Conservation (phyloP, 2,797 vertebrate species). For the Hydrocynus forskahlii region DNA sequence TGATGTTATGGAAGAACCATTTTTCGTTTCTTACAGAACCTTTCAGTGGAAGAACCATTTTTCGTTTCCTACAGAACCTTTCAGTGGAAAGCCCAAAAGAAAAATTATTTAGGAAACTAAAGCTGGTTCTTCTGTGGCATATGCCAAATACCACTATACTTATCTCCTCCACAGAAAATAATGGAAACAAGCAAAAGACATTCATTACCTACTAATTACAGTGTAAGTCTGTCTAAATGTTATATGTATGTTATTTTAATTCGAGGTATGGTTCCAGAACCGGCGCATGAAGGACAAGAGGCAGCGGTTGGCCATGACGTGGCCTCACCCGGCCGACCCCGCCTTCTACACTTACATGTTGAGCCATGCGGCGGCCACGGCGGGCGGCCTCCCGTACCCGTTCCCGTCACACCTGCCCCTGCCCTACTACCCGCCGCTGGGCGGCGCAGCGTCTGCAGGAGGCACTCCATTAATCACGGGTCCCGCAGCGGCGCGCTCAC, state of each 20-base stretch:
- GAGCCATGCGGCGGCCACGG: slow-evolving; percentile 93
- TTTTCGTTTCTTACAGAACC: neutral
- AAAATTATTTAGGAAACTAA: neutral
- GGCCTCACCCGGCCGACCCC: slow-evolving; percentile 97
- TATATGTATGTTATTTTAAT: slow-evolving; percentile 47
- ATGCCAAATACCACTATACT: neutral
- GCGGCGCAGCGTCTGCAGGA: slow-evolving; percentile 73
- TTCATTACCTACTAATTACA: neutral
- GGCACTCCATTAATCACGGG: slow-evolving; percentile 64
- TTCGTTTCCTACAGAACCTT: neutral
- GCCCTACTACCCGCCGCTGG: slow-evolving; percentile 95
- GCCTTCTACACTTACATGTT: slow-evolving; percentile 99
- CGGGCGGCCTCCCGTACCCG: slow-evolving; percentile 93
- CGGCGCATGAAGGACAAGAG: slow-evolving; percentile 98
- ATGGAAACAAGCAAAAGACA: neutral
- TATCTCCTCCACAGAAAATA: neutral
- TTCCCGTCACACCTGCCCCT: slow-evolving; percentile 96
- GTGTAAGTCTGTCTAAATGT: neutral
- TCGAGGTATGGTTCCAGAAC: slow-evolving; percentile 99
- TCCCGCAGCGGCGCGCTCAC: slow-evolving; percentile 83
- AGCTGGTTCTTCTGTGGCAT: neutral
- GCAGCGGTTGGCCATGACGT: slow-evolving; percentile 96
- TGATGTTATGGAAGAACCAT: neutral
- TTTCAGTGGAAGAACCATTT: neutral
- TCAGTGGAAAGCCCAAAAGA: neutral